phyloP scores from a whole-genome alignment of 2,113 vertebrate species.

The Asarcornis scutulata region DNA sequence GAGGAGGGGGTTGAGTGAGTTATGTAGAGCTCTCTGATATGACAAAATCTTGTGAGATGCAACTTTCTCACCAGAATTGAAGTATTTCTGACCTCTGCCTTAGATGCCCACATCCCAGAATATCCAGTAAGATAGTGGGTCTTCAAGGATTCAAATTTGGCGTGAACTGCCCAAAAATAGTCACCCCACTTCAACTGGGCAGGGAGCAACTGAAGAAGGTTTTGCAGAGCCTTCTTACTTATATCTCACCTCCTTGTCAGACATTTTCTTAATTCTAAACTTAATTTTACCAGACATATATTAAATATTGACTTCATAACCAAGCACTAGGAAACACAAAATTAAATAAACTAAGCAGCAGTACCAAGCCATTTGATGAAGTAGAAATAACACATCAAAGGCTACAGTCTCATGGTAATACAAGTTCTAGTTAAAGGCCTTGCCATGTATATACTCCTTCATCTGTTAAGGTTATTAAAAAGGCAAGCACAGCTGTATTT shows the following conservation, averaged over 20 bases:
- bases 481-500: constrained; percentile 35
- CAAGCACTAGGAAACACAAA: constrained; percentile 5
- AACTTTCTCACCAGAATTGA: no score
- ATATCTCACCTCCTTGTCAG: neutral
- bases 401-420: constrained; percentile 40
- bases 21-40: no score
- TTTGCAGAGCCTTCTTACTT: neutral
- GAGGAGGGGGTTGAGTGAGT: no score
- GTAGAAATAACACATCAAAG: constrained; percentile 57
- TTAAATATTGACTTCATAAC: constrained; percentile 53
- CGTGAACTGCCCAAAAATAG: neutral
- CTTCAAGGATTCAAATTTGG: neutral
- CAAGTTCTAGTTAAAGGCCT: constrained; percentile 45
- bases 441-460: neutral
- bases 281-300: constrained; percentile 29
- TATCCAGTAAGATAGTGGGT: neutral
- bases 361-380: constrained; percentile 47
- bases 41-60: no score
- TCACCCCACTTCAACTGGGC: neutral
- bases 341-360: constrained; percentile 45
- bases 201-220: neutral
- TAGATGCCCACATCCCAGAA: neutral
- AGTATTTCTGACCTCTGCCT: neutral
- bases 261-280: constrained; percentile 23
- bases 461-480: constrained; percentile 65